These are phyloP conservation scores for Gambusia holbrooki DNA, from an alignment of 2,113 vertebrate species.

Conservation along the genomic window DNA sequence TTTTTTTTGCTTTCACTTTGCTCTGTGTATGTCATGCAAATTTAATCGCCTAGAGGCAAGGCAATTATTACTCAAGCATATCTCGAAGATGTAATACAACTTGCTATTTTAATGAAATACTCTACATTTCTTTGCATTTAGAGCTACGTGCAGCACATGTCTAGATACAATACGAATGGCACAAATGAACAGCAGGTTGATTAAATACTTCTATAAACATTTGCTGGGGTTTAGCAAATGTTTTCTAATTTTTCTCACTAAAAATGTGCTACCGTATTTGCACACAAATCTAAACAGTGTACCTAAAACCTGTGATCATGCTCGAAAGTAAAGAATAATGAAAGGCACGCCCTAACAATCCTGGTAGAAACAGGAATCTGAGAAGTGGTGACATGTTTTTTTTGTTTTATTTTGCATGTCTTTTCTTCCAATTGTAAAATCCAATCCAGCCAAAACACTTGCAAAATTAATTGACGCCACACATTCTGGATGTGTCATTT, in stretches of 20 bases:
- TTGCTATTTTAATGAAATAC: neutral
- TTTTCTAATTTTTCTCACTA: neutral
- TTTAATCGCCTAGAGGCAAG: too few relatives aligned
- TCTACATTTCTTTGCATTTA: neutral
- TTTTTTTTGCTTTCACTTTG: neutral
- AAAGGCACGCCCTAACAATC: neutral
- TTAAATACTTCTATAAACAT: too few relatives aligned
- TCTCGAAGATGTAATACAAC: neutral
- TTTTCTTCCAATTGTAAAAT: neutral
- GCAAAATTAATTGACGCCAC: constrained; percentile 3
- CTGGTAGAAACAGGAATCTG: neutral
- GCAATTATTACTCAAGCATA: neutral
- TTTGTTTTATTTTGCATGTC: neutral
- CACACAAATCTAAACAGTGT: too few relatives aligned
- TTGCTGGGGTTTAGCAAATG: too few relatives aligned
- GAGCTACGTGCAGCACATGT: neutral
- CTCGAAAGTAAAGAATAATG: neutral
- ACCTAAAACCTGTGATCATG: neutral
- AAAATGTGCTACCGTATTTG: neutral
- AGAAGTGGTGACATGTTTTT: neutral
- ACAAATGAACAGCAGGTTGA: too few relatives aligned
- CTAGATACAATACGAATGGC: too few relatives aligned
- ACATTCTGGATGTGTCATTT: neutral
- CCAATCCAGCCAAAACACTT: neutral
- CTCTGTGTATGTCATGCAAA: too few relatives aligned